phyloP scores from a whole-genome alignment of 2,888 invertebrate genomes.

The Mylabris sibirica region DNA sequence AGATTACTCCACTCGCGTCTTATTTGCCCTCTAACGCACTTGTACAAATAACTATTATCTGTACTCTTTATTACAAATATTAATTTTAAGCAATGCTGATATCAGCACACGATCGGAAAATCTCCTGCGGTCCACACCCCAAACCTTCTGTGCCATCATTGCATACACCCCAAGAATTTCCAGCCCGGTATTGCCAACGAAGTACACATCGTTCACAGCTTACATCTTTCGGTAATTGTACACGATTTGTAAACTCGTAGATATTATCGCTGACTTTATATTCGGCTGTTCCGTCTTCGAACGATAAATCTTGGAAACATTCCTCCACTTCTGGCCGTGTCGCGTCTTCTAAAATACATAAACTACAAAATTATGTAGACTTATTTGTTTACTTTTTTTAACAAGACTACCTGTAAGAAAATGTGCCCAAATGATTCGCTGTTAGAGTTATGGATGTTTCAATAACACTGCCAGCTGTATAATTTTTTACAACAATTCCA shows the following conservation, averaged over 20 bases:
- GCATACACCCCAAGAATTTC: conserved; percentile 54
- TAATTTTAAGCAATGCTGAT: conserved; percentile 43
- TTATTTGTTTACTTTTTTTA: background rate
- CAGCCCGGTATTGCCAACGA: conserved; percentile 62
- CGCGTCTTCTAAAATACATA: conserved; percentile 56
- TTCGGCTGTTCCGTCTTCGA: conserved; percentile 52
- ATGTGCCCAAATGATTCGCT: conserved; percentile 58
- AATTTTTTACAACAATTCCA: conserved; percentile 62
- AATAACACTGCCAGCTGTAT: conserved; percentile 49
- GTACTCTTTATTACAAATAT: too few species aligned
- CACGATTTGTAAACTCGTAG: conserved; percentile 41
- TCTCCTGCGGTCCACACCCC: conserved; percentile 58
- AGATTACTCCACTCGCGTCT: too few species aligned
- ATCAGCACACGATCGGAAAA: conserved; percentile 55
- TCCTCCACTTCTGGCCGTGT: conserved; percentile 58
- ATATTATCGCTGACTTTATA: conserved; percentile 44
- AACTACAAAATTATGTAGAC: conserved; percentile 28
- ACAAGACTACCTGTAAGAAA: conserved; percentile 50
- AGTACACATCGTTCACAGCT: conserved; percentile 63
- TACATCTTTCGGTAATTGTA: conserved; percentile 58
- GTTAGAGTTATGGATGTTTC: conserved; percentile 51
- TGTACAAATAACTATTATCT: too few species aligned
- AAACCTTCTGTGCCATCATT: conserved; percentile 46
- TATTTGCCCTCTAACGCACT: too few species aligned
- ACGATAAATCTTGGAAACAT: conserved; percentile 57